Percentiles rank a stretch among this genome's conserved stretches.
Conservation (phyloP, 2,113 vertebrate species). For the Fulmarus glacialis region DNA sequence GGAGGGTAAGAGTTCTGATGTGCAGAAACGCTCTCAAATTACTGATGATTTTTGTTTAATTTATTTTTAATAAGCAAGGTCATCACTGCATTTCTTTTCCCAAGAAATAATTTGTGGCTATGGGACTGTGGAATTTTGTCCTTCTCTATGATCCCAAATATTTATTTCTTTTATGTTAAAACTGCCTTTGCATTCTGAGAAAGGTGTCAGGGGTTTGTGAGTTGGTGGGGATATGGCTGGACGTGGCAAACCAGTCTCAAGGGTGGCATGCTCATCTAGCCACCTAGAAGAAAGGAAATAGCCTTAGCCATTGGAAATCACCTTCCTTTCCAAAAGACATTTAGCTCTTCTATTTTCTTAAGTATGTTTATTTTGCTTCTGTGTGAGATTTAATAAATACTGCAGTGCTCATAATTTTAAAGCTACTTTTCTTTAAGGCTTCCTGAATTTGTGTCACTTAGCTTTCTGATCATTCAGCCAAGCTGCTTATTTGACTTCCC, state of each 20-base stretch:
- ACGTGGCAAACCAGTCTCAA: background rate
- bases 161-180: background rate
- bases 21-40: background rate
- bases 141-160: background rate
- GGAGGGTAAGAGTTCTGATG: background rate
- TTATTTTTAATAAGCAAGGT: background rate
- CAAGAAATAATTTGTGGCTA: background rate
- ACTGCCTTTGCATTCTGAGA: background rate
- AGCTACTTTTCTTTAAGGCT: background rate
- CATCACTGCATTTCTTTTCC: background rate
- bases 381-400: background rate
- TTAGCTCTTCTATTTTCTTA: background rate
- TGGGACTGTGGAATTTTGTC: background rate
- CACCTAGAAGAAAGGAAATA: background rate
- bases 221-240: background rate
- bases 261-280: background rate
- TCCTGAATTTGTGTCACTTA: background rate
- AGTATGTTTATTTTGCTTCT: background rate
- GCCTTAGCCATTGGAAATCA: background rate
- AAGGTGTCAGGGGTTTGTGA: background rate
- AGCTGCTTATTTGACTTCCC: background rate
- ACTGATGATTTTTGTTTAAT: background rate
- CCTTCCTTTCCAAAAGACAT: background rate
- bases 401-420: background rate
- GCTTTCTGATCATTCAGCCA: slow-evolving; percentile 11